A percentile compares a stretch with the other conserved stretches of the same genome.
These are phyloP conservation scores for Panzeria rudis DNA, from an alignment of 2,888 invertebrate species.

Conservation along the genomic window DNA sequence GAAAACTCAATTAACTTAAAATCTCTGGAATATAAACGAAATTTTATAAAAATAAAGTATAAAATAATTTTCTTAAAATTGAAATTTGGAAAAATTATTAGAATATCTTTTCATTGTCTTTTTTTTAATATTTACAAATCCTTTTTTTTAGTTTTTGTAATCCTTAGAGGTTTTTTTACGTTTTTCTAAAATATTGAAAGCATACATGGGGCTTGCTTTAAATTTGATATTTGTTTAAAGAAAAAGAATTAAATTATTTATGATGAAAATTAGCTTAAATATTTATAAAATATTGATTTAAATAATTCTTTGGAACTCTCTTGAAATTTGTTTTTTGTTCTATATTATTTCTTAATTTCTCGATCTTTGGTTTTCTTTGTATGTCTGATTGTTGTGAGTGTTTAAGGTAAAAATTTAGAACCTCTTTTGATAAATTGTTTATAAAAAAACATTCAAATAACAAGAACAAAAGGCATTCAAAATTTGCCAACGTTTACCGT, in stretches of 20 bases:
- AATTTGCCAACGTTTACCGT: neutral
- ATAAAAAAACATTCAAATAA: no score
- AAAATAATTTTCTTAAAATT: conserved; percentile 8
- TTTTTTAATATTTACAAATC: conserved; percentile 17
- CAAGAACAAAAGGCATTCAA: no score
- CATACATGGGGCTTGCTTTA: conserved; percentile 3
- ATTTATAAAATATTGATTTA: conserved; percentile 36
- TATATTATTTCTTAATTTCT: conserved; percentile 10
- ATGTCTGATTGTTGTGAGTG: neutral
- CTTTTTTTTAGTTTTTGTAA: neutral
- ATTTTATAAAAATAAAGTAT: conserved; percentile 47
- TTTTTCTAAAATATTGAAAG: conserved; percentile 10
- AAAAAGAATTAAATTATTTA: neutral
- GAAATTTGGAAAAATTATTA: conserved; percentile 30
- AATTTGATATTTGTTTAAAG: neutral
- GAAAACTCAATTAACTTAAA: conserved; percentile 13
- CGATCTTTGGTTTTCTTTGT: conserved; percentile 56
- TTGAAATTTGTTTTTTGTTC: conserved; percentile 15
- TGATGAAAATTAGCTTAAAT: conserved; percentile 10
- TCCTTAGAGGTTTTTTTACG: conserved; percentile 1
- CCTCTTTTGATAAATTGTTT: no score
- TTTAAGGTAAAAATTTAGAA: neutral
- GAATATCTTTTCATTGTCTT: no score
- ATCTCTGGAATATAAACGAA: conserved; percentile 21
- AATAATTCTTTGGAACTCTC: conserved; percentile 58